Conservation (phyloP, 1,140 invertebrate genomes). For the Hermetia illucens region DNA sequence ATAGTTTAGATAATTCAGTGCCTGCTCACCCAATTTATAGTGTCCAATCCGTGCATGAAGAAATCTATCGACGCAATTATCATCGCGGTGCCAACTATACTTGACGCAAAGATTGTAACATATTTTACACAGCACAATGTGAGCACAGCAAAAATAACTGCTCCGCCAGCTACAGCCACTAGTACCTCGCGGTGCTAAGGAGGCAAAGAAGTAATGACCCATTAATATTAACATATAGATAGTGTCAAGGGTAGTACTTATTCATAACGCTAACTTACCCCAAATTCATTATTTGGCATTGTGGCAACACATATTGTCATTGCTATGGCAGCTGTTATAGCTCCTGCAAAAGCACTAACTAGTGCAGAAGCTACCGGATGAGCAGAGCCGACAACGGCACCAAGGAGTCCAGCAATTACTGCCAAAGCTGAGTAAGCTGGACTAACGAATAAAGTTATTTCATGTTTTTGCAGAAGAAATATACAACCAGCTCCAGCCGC, state of each 20-base stretch:
- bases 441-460: slow-evolving; percentile 24
- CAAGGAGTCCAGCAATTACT: slow-evolving; percentile 24
- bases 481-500: slow-evolving; percentile 57
- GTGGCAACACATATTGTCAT: slow-evolving; percentile 29
- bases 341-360: slow-evolving; percentile 27
- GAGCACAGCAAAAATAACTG: slow-evolving; percentile 26
- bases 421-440: slow-evolving; percentile 27
- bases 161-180: slow-evolving; percentile 25
- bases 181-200: slow-evolving; percentile 17
- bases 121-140: slow-evolving; percentile 29
- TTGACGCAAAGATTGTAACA: slow-evolving; percentile 26
- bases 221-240: neutral
- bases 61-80: slow-evolving; percentile 26
- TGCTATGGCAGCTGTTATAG: slow-evolving; percentile 21
- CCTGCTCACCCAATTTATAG: slow-evolving; percentile 26
- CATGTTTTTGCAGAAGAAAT: slow-evolving; percentile 23
- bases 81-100: slow-evolving; percentile 28
- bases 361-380: slow-evolving; percentile 26
- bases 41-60: slow-evolving; percentile 26
- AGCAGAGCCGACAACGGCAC: slow-evolving; percentile 25
- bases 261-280: slow-evolving; percentile 15
- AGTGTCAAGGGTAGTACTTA: neutral
- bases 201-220: neutral
- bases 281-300: slow-evolving; percentile 29
- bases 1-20: too few relatives aligned